A percentile compares a stretch with the other conserved stretches of the same genome.
Conservation (phyloP, 2,113 vertebrate species). For the Halichoeres trimaculatus region DNA sequence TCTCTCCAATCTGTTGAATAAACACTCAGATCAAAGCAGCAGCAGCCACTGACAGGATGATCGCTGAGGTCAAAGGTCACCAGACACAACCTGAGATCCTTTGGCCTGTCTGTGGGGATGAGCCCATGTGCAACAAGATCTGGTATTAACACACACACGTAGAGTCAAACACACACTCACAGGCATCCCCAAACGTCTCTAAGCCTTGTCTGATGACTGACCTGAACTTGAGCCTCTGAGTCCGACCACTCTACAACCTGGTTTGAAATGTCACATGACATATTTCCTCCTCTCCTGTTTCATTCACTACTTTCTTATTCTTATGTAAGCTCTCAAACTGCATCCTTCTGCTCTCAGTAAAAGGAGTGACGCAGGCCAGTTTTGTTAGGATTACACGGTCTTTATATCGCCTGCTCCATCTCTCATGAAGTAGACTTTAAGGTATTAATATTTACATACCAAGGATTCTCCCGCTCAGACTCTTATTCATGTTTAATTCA, state of each 20-base stretch:
- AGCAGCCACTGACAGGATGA: conserved; percentile 13
- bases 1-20: conserved; percentile 11
- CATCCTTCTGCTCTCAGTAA: neutral
- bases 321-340: conserved; percentile 7
- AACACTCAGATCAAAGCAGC: conserved; percentile 27
- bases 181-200: neutral
- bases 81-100: conserved; percentile 29
- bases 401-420: conserved; percentile 48
- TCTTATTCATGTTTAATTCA: conserved; percentile 52
- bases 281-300: conserved; percentile 22
- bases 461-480: conserved; percentile 24
- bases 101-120: conserved; percentile 4
- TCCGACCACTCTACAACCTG: conserved; percentile 25
- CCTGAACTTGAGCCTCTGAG: conserved; percentile 30
- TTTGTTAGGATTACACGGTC: conserved; percentile 43
- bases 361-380: neutral
- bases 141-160: neutral
- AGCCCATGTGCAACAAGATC: conserved; percentile 6
- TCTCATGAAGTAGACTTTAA: conserved; percentile 28
- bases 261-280: conserved; percentile 44
- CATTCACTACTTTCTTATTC: conserved; percentile 33
- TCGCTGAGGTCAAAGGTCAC: conserved; percentile 13
- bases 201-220: conserved; percentile 9
- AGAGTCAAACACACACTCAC: neutral
- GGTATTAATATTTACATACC: conserved; percentile 74